These are phyloP conservation scores for Apostichopus leukothele DNA, from an alignment of 53 echinoderm and acorn worm species.

Conservation along the genomic window DNA sequence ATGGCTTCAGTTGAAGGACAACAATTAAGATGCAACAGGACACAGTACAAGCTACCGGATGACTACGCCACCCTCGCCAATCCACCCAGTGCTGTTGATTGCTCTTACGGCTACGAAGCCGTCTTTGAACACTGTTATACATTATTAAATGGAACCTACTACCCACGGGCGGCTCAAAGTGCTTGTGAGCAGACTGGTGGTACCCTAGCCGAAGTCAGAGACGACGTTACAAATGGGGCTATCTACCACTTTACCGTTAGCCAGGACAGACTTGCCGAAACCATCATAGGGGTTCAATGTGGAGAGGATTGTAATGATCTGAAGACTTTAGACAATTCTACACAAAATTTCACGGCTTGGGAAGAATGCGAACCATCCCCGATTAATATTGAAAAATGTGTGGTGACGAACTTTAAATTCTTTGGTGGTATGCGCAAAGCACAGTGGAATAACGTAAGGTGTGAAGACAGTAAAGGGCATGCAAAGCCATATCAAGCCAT, in stretches of 20 bases:
- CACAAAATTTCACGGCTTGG: slow-evolving; percentile 10
- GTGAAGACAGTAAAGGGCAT: not conserved
- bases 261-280: not conserved
- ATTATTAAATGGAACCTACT: not conserved
- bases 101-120: not conserved
- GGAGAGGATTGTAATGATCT: not conserved
- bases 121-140: slow-evolving; percentile 12
- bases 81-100: not conserved
- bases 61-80: not conserved
- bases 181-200: not conserved
- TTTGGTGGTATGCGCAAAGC: not conserved
- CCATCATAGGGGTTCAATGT: not conserved
- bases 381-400: not conserved
- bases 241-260: not conserved
- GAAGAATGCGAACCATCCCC: slow-evolving; percentile 4
- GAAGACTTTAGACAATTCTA: not conserved
- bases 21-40: not conserved
- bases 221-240: not conserved
- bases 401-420: slow-evolving; percentile 14
- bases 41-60: not conserved
- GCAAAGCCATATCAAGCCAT: not conserved
- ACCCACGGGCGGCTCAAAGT: not conserved
- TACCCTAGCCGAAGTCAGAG: slow-evolving; percentile 13
- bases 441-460: slow-evolving; percentile 26
- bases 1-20: not conserved